A percentile compares a stretch with the other conserved stretches of the same genome.
These are phyloP conservation scores for Ariopsis seemanni DNA, from an alignment of 2,113 vertebrate species.

Conservation along the genomic window DNA sequence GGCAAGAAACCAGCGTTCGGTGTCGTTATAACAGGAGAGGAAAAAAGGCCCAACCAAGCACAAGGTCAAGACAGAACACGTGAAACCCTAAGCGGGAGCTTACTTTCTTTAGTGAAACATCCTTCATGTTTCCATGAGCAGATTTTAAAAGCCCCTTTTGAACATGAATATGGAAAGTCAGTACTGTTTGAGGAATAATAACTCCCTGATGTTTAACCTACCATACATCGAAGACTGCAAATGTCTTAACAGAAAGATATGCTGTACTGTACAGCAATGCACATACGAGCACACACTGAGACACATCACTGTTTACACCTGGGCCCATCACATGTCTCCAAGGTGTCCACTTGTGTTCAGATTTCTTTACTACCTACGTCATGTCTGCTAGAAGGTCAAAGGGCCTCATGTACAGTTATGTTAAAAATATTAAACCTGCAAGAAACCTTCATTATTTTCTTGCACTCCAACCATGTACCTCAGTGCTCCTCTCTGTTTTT, in stretches of 20 bases:
- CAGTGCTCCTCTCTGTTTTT: too few relatives aligned
- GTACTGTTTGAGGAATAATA: background rate
- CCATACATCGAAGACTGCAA: background rate
- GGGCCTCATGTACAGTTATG: too few relatives aligned
- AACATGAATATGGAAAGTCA: background rate
- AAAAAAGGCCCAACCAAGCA: background rate
- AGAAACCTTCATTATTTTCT: too few relatives aligned
- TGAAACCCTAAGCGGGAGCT: background rate
- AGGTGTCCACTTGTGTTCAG: too few relatives aligned
- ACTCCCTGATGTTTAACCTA: background rate
- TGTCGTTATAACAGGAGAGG: background rate
- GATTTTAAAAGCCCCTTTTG: background rate
- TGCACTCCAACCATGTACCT: too few relatives aligned
- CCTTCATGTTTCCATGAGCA: background rate
- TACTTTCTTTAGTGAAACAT: background rate
- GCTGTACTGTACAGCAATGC: background rate
- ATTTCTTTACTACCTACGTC: too few relatives aligned
- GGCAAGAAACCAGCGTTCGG: background rate
- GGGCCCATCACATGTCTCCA: too few relatives aligned
- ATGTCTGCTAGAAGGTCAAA: too few relatives aligned
- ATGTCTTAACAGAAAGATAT: background rate
- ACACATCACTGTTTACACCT: too few relatives aligned
- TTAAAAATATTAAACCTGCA: too few relatives aligned
- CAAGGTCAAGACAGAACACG: background rate
- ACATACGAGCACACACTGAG: background rate